phyloP scores from a whole-genome alignment of 2,797 vertebrate genomes.

The Scleropages formosus region DNA sequence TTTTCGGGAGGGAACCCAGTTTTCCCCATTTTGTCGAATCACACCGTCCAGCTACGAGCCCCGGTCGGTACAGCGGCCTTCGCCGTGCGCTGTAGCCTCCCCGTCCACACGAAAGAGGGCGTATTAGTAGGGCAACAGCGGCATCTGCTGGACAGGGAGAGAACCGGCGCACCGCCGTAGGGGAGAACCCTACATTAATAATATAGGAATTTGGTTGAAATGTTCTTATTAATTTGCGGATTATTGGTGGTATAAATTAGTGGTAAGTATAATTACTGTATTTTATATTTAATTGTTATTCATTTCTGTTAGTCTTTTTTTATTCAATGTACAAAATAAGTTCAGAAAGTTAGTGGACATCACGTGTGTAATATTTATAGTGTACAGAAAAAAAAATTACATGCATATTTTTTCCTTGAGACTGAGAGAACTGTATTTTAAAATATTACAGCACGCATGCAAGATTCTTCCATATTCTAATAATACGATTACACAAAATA shows the following conservation, averaged over 20 bases:
- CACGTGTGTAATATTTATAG: not conserved
- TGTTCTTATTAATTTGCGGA: no score
- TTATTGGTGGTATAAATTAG: no score
- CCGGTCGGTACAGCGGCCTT: not conserved
- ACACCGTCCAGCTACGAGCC: not conserved
- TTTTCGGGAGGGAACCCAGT: slow-evolving; percentile 1
- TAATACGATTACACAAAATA: not conserved
- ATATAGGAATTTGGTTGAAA: no score
- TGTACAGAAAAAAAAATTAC: no score
- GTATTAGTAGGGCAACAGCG: slow-evolving; percentile 28
- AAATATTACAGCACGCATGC: no score
- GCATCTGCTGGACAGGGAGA: slow-evolving; percentile 27
- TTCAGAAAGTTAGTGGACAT: not conserved
- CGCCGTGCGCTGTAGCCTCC: not conserved
- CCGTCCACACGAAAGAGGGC: not conserved
- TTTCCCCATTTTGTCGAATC: slow-evolving; percentile 24
- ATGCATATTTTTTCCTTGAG: not conserved
- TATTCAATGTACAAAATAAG: not conserved
- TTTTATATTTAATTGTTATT: not conserved
- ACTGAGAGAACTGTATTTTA: not conserved
- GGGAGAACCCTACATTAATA: no score
- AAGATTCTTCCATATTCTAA: not conserved
- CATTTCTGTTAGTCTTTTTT: not conserved
- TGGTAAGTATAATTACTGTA: not conserved
- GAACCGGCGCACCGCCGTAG: no score